Evolutionary conservation across 1,140 invertebrate genomes (phyloP), one percentile per base, ranked within the genome.

Genomic region (Aphis gossypii): DNA sequence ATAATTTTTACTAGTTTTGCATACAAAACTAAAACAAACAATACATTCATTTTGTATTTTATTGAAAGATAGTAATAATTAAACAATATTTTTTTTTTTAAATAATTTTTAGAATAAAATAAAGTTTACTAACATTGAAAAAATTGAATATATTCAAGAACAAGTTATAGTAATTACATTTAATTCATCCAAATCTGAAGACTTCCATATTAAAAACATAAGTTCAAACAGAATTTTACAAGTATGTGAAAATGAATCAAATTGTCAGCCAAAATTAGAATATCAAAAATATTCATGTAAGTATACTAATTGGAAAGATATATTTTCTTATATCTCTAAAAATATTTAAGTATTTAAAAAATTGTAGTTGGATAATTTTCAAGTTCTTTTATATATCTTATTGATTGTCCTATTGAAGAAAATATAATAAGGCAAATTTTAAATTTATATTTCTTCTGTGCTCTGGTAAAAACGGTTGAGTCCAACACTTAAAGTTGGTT

Each of bases 211-310:
- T 51, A 93, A 93, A 56, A 54, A 56, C 23, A 51, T 93, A 41
- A 86, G 92, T 93, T 84, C 23, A 14, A 93, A 93, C 30, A 38
- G 3, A 84, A 93, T 93, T 41, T 38, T 93, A 84, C 92, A 93
- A 84, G 82, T 93, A 9, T 93, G 92, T 44, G 82, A 84, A 56
- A 93, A 86, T 38, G 35, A 38, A 9, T 44, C 38, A 4, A 93
- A 56, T 30, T 93, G 92, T 30, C 92, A 93, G 21, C 92, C 92
- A 44, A 84, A 86, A 41, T 25, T 93, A 20, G 76, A 93, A 30
- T 86, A 86, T 86, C 92, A 93, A 86, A 93, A 86, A 84, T 54
- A 93, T 41, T 93, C 92, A n/a, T 51, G 92, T 93, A 84, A 93
- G 92, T 48, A 5, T 54, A 23, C 5, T 54, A 11, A 14, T 54